Evolutionary conservation across 2,888 invertebrate species (phyloP), one percentile per base, ranked within the genome.

Genomic region (Eilema depressum): DNA sequence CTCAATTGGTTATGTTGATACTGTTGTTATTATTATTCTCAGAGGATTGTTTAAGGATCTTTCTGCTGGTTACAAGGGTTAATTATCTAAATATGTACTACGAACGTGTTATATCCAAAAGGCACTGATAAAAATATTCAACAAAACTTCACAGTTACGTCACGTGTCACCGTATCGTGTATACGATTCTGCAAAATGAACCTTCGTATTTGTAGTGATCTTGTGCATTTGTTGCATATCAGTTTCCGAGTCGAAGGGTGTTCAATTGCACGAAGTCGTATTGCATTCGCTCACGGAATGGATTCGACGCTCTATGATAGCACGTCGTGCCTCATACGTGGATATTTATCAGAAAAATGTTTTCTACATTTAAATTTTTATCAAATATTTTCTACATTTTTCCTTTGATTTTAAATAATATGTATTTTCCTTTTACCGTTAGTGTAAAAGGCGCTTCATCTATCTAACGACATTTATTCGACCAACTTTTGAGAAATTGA

Each of bases 211-310:
- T 33, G 41, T 53, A 65, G 70, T 68, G 60, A 62, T 71, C 70
- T 66, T 71, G 81, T 86, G 83, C 88, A 83, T 88, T 89, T 85
- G 88, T 86, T 84, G 82, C 86, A 83, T 93, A 93, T 94, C 91
- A 88, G 90, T 93, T 94, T 94, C 92, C 93, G 86, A 88, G 88
- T 91, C 92, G 92, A 81, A 79, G 90, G 88, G 83, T 89, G 91
- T 92, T 91, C 94, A 94, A 94, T 93, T 91, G 93, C 89, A 90
- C 90, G 90, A 89, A 85, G 83, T 78, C 75, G 71, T 77, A 82
- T 83, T 84, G 85, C 86, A 83, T 82, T 86, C 83, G 81, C 80
- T 74, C 76, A 57, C 71, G 73, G 78, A 84, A 86, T 81, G 80
- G 77, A 82, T 81, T 75, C 74, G 60, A 66, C 62, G 70, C 71